Conservation (phyloP, 2,797 vertebrate species). For the Fundulus diaphanus region DNA sequence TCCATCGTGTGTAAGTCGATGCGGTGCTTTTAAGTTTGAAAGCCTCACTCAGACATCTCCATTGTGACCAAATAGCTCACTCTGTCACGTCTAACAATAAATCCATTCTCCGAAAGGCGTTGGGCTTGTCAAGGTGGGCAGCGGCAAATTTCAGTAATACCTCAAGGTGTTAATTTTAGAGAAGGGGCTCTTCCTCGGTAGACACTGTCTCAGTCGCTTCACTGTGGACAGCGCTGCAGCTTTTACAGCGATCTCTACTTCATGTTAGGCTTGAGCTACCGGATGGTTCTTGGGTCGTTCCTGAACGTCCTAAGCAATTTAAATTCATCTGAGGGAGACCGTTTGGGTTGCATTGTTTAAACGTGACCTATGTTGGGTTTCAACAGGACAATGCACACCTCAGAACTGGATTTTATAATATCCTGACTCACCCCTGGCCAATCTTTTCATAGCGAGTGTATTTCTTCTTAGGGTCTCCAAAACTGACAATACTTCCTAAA, state of each 20-base stretch:
- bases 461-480: slow-evolving; percentile 99
- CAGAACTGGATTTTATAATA: background rate
- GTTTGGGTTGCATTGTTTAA: too few relatives aligned
- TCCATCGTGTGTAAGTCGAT: too few relatives aligned
- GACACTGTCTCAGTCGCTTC: background rate
- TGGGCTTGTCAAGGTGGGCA: too few relatives aligned
- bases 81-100: background rate
- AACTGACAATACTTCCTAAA: slow-evolving; percentile 90
- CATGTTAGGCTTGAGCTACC: background rate
- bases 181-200: background rate
- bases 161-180: background rate
- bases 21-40: too few relatives aligned
- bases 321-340: background rate
- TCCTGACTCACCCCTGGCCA: slow-evolving; percentile 91
- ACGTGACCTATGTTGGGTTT: too few relatives aligned
- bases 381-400: too few relatives aligned
- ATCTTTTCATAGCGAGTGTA: slow-evolving; percentile 98
- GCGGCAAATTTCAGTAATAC: too few relatives aligned
- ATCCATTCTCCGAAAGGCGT: background rate
- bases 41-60: too few relatives aligned
- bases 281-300: background rate
- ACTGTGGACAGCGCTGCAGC: too few relatives aligned
- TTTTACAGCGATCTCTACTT: background rate
- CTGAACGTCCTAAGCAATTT: background rate
- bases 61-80: background rate